Conservation (phyloP, 1,140 invertebrate species). For the Cydia strobilella region DNA sequence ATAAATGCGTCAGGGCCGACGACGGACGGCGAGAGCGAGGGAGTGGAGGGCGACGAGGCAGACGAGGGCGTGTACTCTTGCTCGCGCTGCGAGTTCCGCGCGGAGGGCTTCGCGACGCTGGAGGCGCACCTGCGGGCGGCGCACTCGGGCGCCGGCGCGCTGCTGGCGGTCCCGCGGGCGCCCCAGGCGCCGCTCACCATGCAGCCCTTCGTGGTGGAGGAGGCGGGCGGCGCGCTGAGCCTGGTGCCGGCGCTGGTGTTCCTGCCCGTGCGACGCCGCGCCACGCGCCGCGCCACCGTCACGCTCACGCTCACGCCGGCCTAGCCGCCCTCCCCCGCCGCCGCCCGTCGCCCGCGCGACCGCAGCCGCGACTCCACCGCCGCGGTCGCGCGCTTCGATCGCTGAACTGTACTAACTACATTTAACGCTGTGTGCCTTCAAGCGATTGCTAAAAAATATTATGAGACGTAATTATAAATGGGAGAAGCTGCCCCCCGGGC, state of each 20-base stretch:
- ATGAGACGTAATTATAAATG: slow-evolving; percentile 71
- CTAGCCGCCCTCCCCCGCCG: slow-evolving; percentile 74
- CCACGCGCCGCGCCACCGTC: slow-evolving; percentile 89
- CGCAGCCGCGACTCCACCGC: slow-evolving; percentile 54
- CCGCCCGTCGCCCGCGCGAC: slow-evolving; percentile 46
- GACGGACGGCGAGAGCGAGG: slow-evolving; percentile 39
- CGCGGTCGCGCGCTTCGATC: slow-evolving; percentile 57
- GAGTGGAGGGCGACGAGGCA: slow-evolving; percentile 46
- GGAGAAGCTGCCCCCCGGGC: slow-evolving; percentile 65
- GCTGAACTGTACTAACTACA: slow-evolving; percentile 74
- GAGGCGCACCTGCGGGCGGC: slow-evolving; percentile 84
- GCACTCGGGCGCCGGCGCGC: slow-evolving; percentile 82
- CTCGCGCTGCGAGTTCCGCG: slow-evolving; percentile 84
- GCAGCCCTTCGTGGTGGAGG: slow-evolving; percentile 92
- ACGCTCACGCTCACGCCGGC: slow-evolving; percentile 96
- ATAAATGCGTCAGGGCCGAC: slow-evolving; percentile 36
- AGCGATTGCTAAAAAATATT: slow-evolving; percentile 75
- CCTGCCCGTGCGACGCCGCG: slow-evolving; percentile 92
- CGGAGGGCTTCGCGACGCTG: slow-evolving; percentile 82
- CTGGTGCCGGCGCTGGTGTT: slow-evolving; percentile 95
- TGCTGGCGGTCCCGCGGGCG: slow-evolving; percentile 84
- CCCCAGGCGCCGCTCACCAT: slow-evolving; percentile 85
- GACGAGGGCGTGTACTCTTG: slow-evolving; percentile 79
- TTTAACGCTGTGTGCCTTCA: slow-evolving; percentile 79
- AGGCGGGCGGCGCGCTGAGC: slow-evolving; percentile 80